Conservation (phyloP, 2,797 vertebrate species). For the Ctenochaetus hawaiiensis region DNA sequence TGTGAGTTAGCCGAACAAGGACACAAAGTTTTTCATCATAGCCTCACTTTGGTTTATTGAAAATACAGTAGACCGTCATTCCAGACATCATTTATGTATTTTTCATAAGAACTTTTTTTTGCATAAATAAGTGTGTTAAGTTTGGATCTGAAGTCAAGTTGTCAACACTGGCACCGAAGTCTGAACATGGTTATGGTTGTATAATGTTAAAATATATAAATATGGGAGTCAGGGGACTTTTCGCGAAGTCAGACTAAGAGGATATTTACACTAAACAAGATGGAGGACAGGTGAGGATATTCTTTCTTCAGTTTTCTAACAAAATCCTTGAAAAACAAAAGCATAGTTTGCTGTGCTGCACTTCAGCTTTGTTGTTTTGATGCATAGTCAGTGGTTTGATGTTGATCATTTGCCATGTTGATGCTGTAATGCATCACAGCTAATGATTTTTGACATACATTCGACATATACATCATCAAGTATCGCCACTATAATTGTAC, state of each 20-base stretch:
- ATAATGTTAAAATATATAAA: conserved; percentile 71
- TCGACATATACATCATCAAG: not conserved
- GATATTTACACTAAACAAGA: conserved; percentile 73
- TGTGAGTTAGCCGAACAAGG: not conserved
- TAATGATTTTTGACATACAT: too few relatives aligned
- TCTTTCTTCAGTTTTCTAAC: not conserved
- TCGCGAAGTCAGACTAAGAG: not conserved
- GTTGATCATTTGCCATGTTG: too few relatives aligned
- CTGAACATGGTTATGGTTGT: conserved; percentile 21
- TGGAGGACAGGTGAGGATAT: not conserved
- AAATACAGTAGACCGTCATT: too few relatives aligned
- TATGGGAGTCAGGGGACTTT: conserved; percentile 48
- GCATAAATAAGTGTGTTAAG: not conserved
- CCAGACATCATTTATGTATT: not conserved
- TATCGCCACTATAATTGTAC: not conserved
- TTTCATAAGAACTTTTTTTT: conserved; percentile 1
- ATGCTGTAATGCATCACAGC: not conserved
- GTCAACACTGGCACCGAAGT: conserved; percentile 12
- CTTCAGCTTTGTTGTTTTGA: not conserved
- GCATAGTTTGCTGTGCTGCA: not conserved
- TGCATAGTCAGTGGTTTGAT: not conserved
- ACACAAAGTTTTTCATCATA: not conserved
- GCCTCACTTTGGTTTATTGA: not conserved
- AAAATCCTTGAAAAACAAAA: not conserved
- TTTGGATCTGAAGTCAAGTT: not conserved